A percentile compares a stretch with the other conserved stretches of the same genome.
phyloP scores from a whole-genome alignment of 2,888 invertebrate genomes.

The Lydus trimaculatus region DNA sequence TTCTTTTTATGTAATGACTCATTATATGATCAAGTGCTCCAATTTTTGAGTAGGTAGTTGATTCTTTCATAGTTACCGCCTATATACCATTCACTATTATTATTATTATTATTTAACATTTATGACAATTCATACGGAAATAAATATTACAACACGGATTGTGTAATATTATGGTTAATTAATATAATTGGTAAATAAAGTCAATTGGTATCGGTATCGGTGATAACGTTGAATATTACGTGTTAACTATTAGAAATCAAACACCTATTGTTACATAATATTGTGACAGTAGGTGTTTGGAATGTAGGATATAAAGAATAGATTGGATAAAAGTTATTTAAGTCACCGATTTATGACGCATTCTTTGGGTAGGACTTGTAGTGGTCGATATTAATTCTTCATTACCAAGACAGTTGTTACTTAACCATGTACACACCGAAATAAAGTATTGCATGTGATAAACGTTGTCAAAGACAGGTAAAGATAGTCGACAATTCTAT shows the following conservation, averaged over 20 bases:
- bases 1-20: slow-evolving; percentile 38
- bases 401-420: slow-evolving; percentile 22
- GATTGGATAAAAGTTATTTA: neutral
- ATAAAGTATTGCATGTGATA: too few species aligned
- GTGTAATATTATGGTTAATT: neutral
- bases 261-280: neutral
- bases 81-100: slow-evolving; percentile 35
- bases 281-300: neutral
- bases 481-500: too few species aligned
- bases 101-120: slow-evolving; percentile 13
- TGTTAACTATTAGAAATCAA: neutral
- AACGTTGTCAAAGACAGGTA: too few species aligned
- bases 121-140: neutral
- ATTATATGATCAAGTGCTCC: slow-evolving; percentile 43
- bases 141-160: neutral
- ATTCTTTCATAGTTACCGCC: slow-evolving; percentile 39
- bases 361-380: neutral
- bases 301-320: neutral
- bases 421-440: too few species aligned
- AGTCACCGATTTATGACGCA: neutral
- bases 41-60: slow-evolving; percentile 39
- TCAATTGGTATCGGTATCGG: neutral
- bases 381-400: neutral
- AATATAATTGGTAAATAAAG: neutral
- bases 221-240: neutral